Percentiles rank a stretch among this genome's conserved stretches.
Conservation (phyloP, 2,113 vertebrate genomes). For the Neolamprologus tretocephalus region DNA sequence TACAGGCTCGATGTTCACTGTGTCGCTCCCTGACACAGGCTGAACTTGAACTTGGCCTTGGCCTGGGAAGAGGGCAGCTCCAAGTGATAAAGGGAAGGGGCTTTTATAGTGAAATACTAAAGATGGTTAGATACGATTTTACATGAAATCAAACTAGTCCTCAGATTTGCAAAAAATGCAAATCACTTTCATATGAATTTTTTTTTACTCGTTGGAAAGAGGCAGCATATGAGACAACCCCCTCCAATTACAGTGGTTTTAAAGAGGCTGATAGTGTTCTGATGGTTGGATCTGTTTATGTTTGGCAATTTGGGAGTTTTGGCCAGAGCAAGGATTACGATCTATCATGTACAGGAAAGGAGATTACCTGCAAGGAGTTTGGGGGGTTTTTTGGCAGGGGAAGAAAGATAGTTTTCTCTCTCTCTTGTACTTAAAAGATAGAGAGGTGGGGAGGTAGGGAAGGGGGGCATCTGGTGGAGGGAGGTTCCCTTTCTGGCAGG, state of each 20-base stretch:
- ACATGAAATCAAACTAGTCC: not conserved
- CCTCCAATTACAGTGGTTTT: not conserved
- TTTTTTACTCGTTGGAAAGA: not conserved
- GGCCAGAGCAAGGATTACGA: not conserved
- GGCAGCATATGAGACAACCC: not conserved
- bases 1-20: not conserved
- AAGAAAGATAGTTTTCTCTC: not conserved
- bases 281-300: not conserved
- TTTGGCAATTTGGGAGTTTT: not conserved
- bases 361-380: not conserved
- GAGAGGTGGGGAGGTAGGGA: not conserved
- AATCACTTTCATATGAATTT: not conserved
- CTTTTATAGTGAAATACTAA: not conserved
- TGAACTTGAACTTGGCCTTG: conserved; percentile 5
- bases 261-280: not conserved
- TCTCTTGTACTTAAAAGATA: not conserved
- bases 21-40: not conserved
- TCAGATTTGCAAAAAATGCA: not conserved
- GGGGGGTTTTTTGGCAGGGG: fast-evolving
- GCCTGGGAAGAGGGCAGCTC: not conserved
- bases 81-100: not conserved
- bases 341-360: not conserved
- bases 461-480: conserved; percentile 15
- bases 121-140: not conserved
- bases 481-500: conserved; percentile 56